Base-by-base conservation (phyloP, 2,113 vertebrate species). In the Ascaphus truei region DNA sequence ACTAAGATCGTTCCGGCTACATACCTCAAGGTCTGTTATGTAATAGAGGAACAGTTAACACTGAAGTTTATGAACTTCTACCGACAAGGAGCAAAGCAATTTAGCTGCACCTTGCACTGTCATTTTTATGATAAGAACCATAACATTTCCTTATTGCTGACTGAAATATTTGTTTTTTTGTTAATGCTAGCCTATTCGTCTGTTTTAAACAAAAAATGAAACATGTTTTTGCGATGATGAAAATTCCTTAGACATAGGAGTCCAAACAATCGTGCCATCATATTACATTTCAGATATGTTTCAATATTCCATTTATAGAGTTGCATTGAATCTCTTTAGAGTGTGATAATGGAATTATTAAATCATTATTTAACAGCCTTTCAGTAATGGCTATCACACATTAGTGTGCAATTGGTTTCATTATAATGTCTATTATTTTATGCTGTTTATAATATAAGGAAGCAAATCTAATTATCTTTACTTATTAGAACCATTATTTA, bases 91-190 rank as follows among this genome's bases (percentile, higher is more conserved):
- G 36, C 39, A 58, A 48, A 60, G 43, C 23, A 60, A 29, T 39
- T 10, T n/a, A 18, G 33, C 56, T 69, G 45, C 45, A 69, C 66
- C 56, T 60, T 69, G 66, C 30, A n/a, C 56, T 41, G 43, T 39
- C n/a, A 26, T 23, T 50, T n/a, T 18, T 60, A 26, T 29, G 52
- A 45, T 57, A 53, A 30, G n/a, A 31, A n/a, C n/a, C 18, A 12
- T 8, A 25, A 33, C 3, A 20, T 51, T 61, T 60, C 55, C 45
- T 69, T 48, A 60, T 60, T 37, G 33, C 55, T 27, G 25, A 16
- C 22, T 55, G 16, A 55, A 30, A 57, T 34, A 34, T 5, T 57
- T 57, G 16, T 20, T 20, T 18, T 45, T 45, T 45, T n/a, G 4
- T 45, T 13, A n/a, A 45, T 5, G 31, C 18, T 22, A 10, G 4